These are phyloP conservation scores for Lymantria dispar DNA, from an alignment of 2,888 invertebrate species.

Conservation along the genomic window DNA sequence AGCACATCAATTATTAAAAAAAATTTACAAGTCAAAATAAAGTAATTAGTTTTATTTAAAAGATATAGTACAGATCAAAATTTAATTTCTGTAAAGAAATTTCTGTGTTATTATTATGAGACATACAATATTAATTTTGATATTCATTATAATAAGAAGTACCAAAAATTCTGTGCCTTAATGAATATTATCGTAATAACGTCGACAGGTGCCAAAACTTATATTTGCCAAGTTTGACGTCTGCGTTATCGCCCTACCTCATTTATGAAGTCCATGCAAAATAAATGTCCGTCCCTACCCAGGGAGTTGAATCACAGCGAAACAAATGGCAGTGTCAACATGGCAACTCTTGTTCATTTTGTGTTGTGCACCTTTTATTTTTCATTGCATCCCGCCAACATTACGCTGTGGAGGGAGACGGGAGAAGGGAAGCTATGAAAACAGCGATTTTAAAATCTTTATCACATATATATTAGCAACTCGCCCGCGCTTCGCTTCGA, in stretches of 20 bases:
- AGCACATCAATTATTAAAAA: too few species aligned
- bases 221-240: background rate
- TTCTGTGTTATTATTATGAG: too few species aligned
- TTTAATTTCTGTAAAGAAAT: too few species aligned
- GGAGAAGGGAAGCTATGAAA: constrained; percentile 27
- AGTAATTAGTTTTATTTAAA: too few species aligned
- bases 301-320: constrained; percentile 33
- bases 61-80: too few species aligned
- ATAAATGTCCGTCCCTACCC: constrained; percentile 29
- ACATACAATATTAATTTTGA: too few species aligned
- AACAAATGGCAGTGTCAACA: constrained; percentile 58
- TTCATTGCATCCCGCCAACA: constrained; percentile 48
- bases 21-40: too few species aligned
- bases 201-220: constrained; percentile 1
- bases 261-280: constrained; percentile 27
- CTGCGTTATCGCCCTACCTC: constrained; percentile 2
- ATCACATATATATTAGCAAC: too few species aligned
- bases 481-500: too few species aligned
- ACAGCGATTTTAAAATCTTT: constrained; percentile 9
- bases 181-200: constrained; percentile 1
- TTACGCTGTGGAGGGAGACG: constrained; percentile 30
- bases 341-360: constrained; percentile 51
- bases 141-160: too few species aligned
- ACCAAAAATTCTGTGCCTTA: background rate
- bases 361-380: constrained; percentile 58